Percentiles rank a stretch among this genome's conserved stretches.
Conservation (phyloP, 2,797 vertebrate species). For the Sebastes baramenuke region DNA sequence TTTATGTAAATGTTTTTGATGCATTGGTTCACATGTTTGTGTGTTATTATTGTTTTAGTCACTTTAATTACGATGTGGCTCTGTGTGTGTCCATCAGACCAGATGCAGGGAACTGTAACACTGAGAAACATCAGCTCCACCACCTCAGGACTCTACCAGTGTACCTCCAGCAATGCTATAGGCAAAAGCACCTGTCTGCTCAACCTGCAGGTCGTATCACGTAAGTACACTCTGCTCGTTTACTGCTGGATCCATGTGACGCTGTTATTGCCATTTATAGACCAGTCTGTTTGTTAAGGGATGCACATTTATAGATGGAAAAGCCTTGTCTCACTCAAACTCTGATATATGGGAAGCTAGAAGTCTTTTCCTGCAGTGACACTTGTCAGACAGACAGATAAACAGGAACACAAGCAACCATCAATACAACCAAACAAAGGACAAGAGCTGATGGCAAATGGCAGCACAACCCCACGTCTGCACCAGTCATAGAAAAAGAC, state of each 20-base stretch:
- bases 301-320: background rate
- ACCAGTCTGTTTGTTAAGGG: background rate
- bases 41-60: background rate
- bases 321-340: background rate
- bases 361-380: conserved; percentile 12
- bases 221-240: conserved; percentile 83
- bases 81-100: conserved; percentile 82
- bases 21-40: background rate
- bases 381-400: background rate
- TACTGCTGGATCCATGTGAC: background rate
- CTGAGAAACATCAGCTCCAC: conserved; percentile 94
- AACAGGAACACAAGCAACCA: background rate
- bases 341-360: background rate
- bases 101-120: conserved; percentile 94
- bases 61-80: conserved; percentile 7
- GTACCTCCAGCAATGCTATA: conserved; percentile 93
- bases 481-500: background rate
- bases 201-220: conserved; percentile 93
- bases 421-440: background rate
- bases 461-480: background rate
- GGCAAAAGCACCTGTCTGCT: conserved; percentile 95
- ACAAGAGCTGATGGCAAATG: background rate
- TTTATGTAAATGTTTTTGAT: background rate
- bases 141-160: conserved; percentile 96
- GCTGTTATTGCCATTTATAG: background rate